These are phyloP conservation scores for Todus mexicanus DNA, from an alignment of 2,797 vertebrate species.

Conservation along the genomic window DNA sequence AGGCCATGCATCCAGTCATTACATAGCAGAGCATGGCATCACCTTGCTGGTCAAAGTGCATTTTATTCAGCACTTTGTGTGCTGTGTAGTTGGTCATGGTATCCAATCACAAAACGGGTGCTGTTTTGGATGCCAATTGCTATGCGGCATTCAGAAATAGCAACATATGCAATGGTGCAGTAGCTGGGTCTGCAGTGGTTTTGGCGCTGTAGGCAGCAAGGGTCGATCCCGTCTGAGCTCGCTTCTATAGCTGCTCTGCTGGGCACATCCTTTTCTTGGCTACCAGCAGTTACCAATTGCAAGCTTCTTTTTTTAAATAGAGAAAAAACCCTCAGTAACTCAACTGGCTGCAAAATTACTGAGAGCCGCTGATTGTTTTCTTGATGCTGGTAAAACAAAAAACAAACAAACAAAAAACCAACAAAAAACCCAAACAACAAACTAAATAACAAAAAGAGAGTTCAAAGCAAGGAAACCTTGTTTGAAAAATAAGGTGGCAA, in stretches of 20 bases:
- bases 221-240: not conserved
- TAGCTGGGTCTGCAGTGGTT: not conserved
- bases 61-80: not conserved
- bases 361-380: not conserved
- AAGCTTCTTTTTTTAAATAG: not conserved
- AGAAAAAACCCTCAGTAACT: not conserved
- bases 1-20: rapidly evolving
- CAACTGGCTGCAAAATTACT: rapidly evolving
- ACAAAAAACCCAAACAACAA: too few species aligned
- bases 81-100: rapidly evolving
- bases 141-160: not conserved
- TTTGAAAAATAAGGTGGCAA: not conserved
- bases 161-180: rapidly evolving
- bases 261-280: not conserved
- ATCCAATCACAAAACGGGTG: not conserved
- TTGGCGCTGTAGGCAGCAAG: rapidly evolving
- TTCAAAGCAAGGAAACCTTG: not conserved
- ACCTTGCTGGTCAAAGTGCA: rapidly evolving
- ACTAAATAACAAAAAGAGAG: not conserved
- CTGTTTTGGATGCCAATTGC: not conserved
- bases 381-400: not conserved
- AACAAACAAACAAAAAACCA: too few species aligned
- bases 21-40: not conserved
- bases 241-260: not conserved
- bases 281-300: not conserved